phyloP scores from a whole-genome alignment of 1,140 invertebrate species.

The Drosophila tani region DNA sequence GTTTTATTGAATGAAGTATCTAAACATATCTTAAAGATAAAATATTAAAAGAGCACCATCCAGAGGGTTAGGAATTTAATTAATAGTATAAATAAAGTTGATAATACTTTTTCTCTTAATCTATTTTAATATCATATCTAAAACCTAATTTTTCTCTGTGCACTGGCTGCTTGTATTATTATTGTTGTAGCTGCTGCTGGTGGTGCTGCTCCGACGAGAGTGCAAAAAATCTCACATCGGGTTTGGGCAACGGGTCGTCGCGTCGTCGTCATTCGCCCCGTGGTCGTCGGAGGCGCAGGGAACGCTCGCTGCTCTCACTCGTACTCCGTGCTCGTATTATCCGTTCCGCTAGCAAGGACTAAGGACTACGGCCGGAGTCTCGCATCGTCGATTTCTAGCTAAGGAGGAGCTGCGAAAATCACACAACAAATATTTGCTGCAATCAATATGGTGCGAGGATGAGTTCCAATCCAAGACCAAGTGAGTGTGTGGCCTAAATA shows the following conservation, averaged over 20 bases:
- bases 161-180: background rate
- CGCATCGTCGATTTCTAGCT: constrained; percentile 20
- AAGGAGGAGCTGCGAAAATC: constrained; percentile 7
- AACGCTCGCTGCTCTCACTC: constrained; percentile 19
- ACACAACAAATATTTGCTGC: constrained; percentile 52
- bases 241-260: constrained; percentile 6
- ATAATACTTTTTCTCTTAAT: no score
- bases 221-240: constrained; percentile 42
- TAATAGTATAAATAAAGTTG: background rate
- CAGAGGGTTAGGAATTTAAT: background rate
- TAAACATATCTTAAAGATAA: no score
- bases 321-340: constrained; percentile 21
- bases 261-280: constrained; percentile 22
- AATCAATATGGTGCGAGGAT: constrained; percentile 59
- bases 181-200: background rate
- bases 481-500: constrained; percentile 38
- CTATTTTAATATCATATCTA: no score
- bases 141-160: background rate
- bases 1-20: no score
- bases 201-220: constrained; percentile 18
- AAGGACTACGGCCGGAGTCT: constrained; percentile 1
- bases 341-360: constrained; percentile 29
- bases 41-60: background rate
- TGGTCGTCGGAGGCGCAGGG: constrained; percentile 25
- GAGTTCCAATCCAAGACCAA: constrained; percentile 36